Evolutionary conservation across 2,797 vertebrate genomes (phyloP).

Genomic region (Thripadectes ignobilis): DNA sequence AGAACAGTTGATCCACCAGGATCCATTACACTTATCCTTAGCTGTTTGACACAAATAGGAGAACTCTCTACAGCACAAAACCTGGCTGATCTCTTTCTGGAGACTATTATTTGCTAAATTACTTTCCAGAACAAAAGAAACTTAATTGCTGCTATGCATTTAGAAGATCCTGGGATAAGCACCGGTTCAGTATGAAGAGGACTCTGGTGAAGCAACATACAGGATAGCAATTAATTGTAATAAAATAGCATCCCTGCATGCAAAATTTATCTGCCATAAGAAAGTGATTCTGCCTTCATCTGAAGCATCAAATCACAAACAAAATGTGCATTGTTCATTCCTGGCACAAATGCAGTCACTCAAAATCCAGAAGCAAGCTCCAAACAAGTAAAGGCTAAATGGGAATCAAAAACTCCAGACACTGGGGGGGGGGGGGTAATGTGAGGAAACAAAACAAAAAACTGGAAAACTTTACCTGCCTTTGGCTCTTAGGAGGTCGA

Average conservation of each 20-base stretch:
- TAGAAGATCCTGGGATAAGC: constrained; percentile 10
- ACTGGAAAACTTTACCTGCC: not conserved
- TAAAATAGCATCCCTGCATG: not conserved
- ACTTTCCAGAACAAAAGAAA: constrained; percentile 27
- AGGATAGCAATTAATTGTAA: constrained; percentile 14
- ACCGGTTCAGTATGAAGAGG: not conserved
- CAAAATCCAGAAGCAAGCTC: not conserved
- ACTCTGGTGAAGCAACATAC: not conserved
- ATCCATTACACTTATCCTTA: constrained; percentile 30
- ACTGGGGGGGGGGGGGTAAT: fast-evolving
- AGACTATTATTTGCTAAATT: constrained; percentile 42
- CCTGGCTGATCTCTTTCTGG: not conserved
- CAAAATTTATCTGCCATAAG: not conserved
- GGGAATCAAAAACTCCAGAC: not conserved
- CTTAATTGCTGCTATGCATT: not conserved
- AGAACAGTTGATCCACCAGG: not conserved
- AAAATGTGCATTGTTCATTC: not conserved
- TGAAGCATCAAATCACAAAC: not conserved
- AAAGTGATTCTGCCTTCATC: not conserved
- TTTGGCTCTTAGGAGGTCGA: not conserved
- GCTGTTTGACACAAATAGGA: constrained; percentile 23
- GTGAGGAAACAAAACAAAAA: too few relatives aligned
- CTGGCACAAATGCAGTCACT: not conserved
- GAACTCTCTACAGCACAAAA: constrained; percentile 49
- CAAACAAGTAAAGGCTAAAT: not conserved